phyloP scores from a whole-genome alignment of 2,797 vertebrate genomes.

The Coluber constrictor region DNA sequence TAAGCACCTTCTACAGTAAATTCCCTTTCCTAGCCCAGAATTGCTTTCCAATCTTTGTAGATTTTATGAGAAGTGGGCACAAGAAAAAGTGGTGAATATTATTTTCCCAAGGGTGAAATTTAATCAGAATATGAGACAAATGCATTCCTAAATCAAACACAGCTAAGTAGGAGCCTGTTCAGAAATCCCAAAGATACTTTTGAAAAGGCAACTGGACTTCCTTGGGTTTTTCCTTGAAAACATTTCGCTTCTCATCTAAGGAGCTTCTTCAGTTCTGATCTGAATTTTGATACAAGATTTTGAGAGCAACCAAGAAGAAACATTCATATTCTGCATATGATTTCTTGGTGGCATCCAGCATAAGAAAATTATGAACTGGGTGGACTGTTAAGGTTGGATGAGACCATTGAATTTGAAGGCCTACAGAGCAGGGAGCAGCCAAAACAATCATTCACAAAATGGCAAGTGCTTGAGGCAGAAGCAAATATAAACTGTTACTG shows the following conservation, averaged over 20 bases:
- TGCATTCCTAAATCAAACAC: neutral
- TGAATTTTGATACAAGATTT: neutral
- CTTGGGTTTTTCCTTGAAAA: neutral
- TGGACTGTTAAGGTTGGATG: neutral
- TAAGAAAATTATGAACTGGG: neutral
- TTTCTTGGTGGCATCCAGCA: neutral
- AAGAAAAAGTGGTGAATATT: neutral
- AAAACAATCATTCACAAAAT: neutral
- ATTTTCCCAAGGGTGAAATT: neutral
- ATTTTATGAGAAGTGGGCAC: neutral
- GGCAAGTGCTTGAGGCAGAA: neutral
- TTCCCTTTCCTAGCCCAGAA: neutral
- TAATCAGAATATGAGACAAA: neutral
- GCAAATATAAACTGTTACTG: neutral
- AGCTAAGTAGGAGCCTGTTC: neutral
- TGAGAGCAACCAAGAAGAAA: neutral
- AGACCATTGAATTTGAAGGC: neutral
- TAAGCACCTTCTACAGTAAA: neutral
- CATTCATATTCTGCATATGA: neutral
- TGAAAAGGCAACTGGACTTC: neutral
- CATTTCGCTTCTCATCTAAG: neutral
- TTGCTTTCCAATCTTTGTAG: neutral
- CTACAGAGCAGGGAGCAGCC: neutral
- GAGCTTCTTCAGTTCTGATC: neutral
- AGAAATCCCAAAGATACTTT: neutral